phyloP scores from a whole-genome alignment of 2,888 invertebrate species.

The Drosophila neonasuta region DNA sequence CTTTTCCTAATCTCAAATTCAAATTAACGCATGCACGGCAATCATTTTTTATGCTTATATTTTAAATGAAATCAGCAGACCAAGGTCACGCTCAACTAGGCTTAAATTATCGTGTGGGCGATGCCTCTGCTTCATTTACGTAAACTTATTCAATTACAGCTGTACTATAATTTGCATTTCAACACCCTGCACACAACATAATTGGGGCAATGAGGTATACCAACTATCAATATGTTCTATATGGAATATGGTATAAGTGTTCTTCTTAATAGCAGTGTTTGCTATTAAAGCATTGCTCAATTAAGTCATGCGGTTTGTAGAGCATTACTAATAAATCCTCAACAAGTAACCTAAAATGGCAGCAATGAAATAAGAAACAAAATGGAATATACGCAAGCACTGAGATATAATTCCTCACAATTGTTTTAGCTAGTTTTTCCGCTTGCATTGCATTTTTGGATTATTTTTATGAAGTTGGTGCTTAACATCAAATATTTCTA shows the following conservation, averaged over 20 bases:
- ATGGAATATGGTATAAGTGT: not conserved
- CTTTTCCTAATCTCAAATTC: slow-evolving; percentile 7
- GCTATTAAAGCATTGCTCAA: not conserved
- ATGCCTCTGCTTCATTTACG: slow-evolving; percentile 11
- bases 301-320: not conserved
- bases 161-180: slow-evolving; percentile 9
- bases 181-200: not conserved
- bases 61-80: slow-evolving; percentile 5
- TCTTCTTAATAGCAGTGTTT: not conserved
- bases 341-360: not conserved
- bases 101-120: slow-evolving; percentile 1
- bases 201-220: not conserved
- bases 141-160: slow-evolving; percentile 29
- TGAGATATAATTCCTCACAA: not conserved
- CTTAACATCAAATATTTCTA: too few relatives aligned
- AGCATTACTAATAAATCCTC: not conserved
- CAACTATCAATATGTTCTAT: not conserved
- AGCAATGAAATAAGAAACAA: not conserved
- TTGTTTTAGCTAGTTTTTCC: too few relatives aligned
- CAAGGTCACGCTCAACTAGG: slow-evolving; percentile 13
- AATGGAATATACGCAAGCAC: not conserved
- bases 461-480: too few relatives aligned
- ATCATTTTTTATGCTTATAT: not conserved
- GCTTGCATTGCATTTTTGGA: too few relatives aligned
- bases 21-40: slow-evolving; percentile 4